Conservation (phyloP, 2,113 vertebrate species). For the Trinectes maculatus region DNA sequence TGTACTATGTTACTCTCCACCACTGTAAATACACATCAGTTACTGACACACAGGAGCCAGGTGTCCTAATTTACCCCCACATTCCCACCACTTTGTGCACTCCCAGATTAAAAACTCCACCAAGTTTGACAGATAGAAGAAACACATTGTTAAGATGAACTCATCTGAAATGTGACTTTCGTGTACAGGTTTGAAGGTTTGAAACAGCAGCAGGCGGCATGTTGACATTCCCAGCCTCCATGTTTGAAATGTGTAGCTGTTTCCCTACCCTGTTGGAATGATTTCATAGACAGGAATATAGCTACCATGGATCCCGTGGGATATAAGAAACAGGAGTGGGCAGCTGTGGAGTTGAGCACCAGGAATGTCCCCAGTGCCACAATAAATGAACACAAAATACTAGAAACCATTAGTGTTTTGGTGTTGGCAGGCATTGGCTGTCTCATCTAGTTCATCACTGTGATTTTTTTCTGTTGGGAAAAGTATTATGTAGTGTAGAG, state of each 20-base stretch:
- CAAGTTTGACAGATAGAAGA: background rate
- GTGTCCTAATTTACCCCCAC: background rate
- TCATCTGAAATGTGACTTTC: background rate
- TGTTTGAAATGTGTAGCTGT: background rate
- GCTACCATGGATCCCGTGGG: constrained; percentile 53
- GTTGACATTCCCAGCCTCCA: background rate
- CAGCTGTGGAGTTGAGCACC: constrained; percentile 56
- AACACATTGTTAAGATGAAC: background rate
- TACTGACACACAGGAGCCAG: background rate
- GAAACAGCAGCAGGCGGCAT: constrained; percentile 7
- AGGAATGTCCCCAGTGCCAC: constrained; percentile 52
- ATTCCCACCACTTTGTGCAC: background rate
- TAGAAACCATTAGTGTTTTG: constrained; percentile 34
- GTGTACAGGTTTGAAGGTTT: background rate
- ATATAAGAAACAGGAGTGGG: constrained; percentile 52
- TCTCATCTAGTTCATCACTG: constrained; percentile 14
- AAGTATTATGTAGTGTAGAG: background rate
- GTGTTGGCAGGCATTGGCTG: background rate
- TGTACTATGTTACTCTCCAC: too few species aligned
- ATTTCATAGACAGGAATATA: constrained; percentile 63
- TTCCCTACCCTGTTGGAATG: constrained; percentile 51
- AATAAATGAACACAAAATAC: constrained; percentile 54
- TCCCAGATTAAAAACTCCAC: background rate
- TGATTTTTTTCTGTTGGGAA: constrained; percentile 12
- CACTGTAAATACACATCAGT: too few species aligned